phyloP scores from a whole-genome alignment of 2,888 invertebrate species.

The Trachelus stipa region DNA sequence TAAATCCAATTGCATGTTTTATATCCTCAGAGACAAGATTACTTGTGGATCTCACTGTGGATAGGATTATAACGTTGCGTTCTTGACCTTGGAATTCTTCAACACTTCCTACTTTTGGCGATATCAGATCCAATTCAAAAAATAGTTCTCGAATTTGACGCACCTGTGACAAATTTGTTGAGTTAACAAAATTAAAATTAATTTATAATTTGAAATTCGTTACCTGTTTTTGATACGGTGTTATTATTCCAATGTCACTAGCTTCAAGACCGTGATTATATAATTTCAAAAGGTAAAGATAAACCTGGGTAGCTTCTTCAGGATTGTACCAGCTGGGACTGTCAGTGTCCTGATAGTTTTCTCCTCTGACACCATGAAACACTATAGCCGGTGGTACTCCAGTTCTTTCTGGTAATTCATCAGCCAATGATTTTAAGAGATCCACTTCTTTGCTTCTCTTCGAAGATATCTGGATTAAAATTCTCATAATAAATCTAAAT shows the following conservation, averaged over 20 bases:
- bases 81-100: slow-evolving; percentile 92
- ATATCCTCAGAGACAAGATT: slow-evolving; percentile 66
- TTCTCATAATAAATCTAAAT: not conserved
- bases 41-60: slow-evolving; percentile 73
- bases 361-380: slow-evolving; percentile 79
- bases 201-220: slow-evolving; percentile 31
- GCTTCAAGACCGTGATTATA: slow-evolving; percentile 74
- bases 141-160: slow-evolving; percentile 73
- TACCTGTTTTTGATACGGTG: slow-evolving; percentile 94
- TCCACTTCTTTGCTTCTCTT: slow-evolving; percentile 65
- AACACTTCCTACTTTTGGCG: slow-evolving; percentile 81
- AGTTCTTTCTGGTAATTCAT: slow-evolving; percentile 56
- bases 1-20: slow-evolving; percentile 76
- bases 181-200: not conserved
- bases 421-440: slow-evolving; percentile 59
- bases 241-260: slow-evolving; percentile 88
- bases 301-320: slow-evolving; percentile 78
- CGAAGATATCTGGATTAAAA: slow-evolving; percentile 57
- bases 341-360: slow-evolving; percentile 78
- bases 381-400: slow-evolving; percentile 71
- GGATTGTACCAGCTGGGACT: slow-evolving; percentile 93
- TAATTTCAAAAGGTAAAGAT: slow-evolving; percentile 75
- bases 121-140: slow-evolving; percentile 67
- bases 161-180: slow-evolving; percentile 66
- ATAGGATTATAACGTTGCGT: slow-evolving; percentile 78